phyloP scores from a whole-genome alignment of 2,797 vertebrate species.

The Sebastes melanostomus region DNA sequence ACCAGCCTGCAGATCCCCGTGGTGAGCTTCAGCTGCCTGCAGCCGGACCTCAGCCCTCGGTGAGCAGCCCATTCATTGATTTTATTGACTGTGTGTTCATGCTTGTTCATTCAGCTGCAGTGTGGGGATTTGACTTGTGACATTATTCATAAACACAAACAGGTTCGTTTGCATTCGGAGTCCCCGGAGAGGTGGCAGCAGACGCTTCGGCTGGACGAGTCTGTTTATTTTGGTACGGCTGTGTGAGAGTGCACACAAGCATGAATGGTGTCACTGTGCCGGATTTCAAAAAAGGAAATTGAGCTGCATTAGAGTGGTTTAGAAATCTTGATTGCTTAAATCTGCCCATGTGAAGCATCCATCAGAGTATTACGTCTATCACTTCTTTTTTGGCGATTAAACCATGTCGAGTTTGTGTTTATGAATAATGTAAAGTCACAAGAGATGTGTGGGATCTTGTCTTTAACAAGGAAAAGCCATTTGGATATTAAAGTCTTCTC shows the following conservation, averaged over 20 bases:
- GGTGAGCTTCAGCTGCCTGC: constrained; percentile 80
- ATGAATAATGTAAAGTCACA: neutral
- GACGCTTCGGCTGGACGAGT: neutral
- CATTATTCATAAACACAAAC: constrained; percentile 9
- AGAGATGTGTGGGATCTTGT: neutral
- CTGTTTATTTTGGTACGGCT: neutral
- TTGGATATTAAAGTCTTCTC: neutral
- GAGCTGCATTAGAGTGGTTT: neutral
- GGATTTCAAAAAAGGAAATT: neutral
- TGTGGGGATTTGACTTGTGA: neutral
- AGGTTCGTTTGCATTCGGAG: neutral
- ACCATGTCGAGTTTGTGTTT: neutral
- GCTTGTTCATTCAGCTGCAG: neutral
- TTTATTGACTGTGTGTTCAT: neutral
- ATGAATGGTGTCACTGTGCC: neutral
- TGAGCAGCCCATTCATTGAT: constrained; percentile 36
- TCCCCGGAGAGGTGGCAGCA: constrained; percentile 17
- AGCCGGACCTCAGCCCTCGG: constrained; percentile 83
- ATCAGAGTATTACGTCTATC: constrained; percentile 43
- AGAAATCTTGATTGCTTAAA: neutral
- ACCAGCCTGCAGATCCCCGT: constrained; percentile 81
- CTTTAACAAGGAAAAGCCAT: constrained; percentile 8
- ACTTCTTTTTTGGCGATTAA: neutral
- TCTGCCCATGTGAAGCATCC: too few species aligned
- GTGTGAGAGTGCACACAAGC: neutral